phyloP scores from a whole-genome alignment of 2,888 invertebrate genomes.

The Cosmia trapezina region DNA sequence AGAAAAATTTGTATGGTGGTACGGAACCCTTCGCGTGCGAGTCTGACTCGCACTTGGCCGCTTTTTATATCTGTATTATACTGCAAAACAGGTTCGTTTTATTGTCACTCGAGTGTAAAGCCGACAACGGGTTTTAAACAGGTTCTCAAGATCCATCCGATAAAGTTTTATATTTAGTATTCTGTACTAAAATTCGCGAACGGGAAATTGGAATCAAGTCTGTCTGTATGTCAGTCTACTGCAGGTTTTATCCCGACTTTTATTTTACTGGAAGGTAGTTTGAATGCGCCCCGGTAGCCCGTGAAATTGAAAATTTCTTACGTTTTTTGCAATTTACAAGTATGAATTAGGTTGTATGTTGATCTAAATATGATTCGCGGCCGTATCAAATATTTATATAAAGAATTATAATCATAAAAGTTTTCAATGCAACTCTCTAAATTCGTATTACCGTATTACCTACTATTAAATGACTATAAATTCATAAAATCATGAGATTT shows the following conservation, averaged over 20 bases:
- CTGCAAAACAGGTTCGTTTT: constrained; percentile 25
- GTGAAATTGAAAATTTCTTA: no score
- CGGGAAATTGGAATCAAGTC: constrained; percentile 14
- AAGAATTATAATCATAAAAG: no score
- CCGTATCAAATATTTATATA: no score
- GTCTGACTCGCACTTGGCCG: not conserved
- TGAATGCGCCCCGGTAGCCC: not conserved
- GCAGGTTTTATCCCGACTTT: not conserved
- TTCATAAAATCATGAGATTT: no score
- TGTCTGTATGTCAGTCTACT: not conserved
- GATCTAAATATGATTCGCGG: no score
- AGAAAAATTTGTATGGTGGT: no score
- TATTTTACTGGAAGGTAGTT: not conserved
- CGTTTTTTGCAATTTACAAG: no score
- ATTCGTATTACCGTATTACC: no score
- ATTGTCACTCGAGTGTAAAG: constrained; percentile 34
- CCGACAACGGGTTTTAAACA: constrained; percentile 30
- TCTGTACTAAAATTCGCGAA: constrained; percentile 26
- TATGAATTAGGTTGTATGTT: no score
- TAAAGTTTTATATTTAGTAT: constrained; percentile 47
- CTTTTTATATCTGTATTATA: constrained; percentile 17
- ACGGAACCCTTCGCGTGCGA: not conserved
- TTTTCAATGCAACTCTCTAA: no score
- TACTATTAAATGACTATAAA: no score
- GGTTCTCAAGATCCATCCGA: constrained; percentile 44